Evolutionary conservation across 2,888 invertebrate species (phyloP), one percentile per base, ranked within the genome.

Genomic region (Mesochorus sp.): DNA sequence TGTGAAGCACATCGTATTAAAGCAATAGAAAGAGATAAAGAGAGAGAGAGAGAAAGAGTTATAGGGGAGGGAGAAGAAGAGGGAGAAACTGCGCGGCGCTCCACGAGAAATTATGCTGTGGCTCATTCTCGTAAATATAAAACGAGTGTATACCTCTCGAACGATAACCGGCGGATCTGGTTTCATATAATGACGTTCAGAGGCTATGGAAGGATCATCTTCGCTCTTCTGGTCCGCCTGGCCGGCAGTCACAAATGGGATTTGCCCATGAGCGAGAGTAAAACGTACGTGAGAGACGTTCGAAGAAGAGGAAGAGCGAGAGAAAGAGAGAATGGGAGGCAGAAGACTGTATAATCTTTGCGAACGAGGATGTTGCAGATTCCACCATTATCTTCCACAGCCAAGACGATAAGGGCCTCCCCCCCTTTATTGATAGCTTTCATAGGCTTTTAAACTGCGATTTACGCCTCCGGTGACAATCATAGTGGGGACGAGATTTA

Each of bases 111-210:
- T 26, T 44, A 53, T 51, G 14, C 57, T 21, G 17, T 67, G 68
- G 61, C 37, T 51, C 51, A 74, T 74, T 74, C 78, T 79, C 78
- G 78, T 79, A 76, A 79, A 76, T 76, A 79, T 76, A 55, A 76
- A 76, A 76, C 72, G 70, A 74, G 70, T 37, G 68, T 47, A 21
- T 53, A 51, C 73, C 47, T 49, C 64, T 70, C 57, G 55, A 70
- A 62, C 75, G 79, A 71, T 76, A 74, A 73, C 74, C 79, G 67
- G 74, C 59, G 79, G 74, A 81, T 81, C 79, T 81, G 79, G 79
- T 76, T 76, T 71, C 77, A 42, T 61, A 79, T 80, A 80, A 81
- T 81, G 80, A 81, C 80, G 72, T 72, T 76, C 67, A 26, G 47
- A 21, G 42, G 51, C 78, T 51, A 61, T 51, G 47, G 6, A 2